Evolutionary conservation across 2,888 invertebrate species (phyloP), one percentile per base, ranked within the genome.

Genomic region (Bellardia bayeri): DNA sequence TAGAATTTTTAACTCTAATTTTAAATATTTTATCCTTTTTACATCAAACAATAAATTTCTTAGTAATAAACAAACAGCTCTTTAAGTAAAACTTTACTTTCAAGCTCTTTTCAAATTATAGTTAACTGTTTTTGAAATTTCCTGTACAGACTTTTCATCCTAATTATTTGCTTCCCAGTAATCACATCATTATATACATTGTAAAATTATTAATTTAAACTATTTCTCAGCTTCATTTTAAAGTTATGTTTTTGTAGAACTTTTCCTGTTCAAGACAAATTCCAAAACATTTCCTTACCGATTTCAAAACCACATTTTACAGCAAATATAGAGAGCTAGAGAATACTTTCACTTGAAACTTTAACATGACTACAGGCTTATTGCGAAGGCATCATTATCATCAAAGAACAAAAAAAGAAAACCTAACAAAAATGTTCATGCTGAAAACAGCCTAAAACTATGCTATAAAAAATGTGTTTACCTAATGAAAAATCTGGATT

Each of bases 401-500:
- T 33, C n/a, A 23, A n/a, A 45, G n/a, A 45, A 45, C 33, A 37
- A 51, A 58, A 58, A 8, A 16, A 33, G 8, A 45, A 33, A 61
- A 58, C 13, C 3, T 1, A 11, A 13, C 13, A 13, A 13, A 3
- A 58, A 56, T 71, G 51, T 71, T 2, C 4, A 33, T 54, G 72
- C 33, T 76, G 40, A 61, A 61, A 68, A 75, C 63, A 83, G 54
- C 76, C 83, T 30, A 69, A 83, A 78, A 83, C 69, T 71, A 78
- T 78, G 54, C 69, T 37, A 42, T 76, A 54, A 78, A 82, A 49
- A 76, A 78, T 86, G 82, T 45, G 74, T 78, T 86, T 74, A 82
- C 51, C 66, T 79, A 86, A 82, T 82, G 82, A 82, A 82, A 86
- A 82, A 78, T 82, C 78, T 78, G 51, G 71, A 75, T 78, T 74